Base-by-base conservation (phyloP, 2,797 vertebrate genomes). In the Argentina silus region DNA sequence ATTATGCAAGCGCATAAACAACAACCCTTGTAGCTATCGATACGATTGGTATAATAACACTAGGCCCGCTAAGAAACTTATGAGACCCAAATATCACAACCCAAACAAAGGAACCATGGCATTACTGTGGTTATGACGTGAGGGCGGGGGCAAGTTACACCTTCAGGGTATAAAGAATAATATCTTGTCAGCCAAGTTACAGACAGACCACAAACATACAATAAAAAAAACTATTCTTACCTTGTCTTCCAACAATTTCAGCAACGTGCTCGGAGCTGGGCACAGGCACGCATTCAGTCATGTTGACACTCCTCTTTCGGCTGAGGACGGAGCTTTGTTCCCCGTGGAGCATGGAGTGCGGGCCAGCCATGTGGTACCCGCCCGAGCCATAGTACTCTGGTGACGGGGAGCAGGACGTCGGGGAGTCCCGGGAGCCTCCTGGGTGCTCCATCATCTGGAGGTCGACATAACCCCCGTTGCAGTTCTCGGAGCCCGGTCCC, bases 191-290 rank as follows among this genome's bases (percentile, higher is more conserved):
- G 15, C 0, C 10, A 1, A 21, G 14, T 2, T 60, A 7, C 7
- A 45, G 27, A 1, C 3, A 57, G 11, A 5, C 2, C 12, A 43
- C 36, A 59, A 60, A 6, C n/a, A 19, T 11, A 11, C 44, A 1
- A 70, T 9, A 11, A 7, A 21, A 47, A 47, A 3, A 0, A 12
- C 10, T 12, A 83, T 80, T 57, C 70, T 80, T 88, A 96, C 95
- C 95, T 94, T 96, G 95, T 76, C 95, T 90, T 1, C 95, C 95
- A 43, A 96, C 95, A 44, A 96, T 96, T 69, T 96, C 95, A 0
- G 95, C 95, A 72, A 96, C 95, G 83, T 96, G 95, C 42, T 96
- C 95, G 0, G 95, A 96, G 81, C 94, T 96, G 75, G 95, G 95
- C 1, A 96, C 95, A 0, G 95, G 93, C 15, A 96, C 95, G 50